Percentiles rank a stretch among this genome's conserved stretches.
Conservation (phyloP, 2,797 vertebrate species). For the Coracias cyanogaster region DNA sequence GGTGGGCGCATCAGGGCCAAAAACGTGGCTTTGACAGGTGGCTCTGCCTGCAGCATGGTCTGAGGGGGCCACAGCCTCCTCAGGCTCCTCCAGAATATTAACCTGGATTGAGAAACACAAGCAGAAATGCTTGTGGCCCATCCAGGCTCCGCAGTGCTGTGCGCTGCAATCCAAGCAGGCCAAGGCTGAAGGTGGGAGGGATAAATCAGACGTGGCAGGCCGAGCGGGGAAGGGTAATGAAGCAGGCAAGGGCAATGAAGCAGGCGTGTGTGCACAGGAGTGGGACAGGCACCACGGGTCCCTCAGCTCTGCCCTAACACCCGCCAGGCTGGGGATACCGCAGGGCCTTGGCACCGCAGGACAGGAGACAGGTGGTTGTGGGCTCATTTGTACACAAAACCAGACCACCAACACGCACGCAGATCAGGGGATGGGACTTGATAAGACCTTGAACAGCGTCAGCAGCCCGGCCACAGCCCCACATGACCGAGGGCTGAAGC, state of each 20-base stretch:
- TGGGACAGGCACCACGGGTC: rapidly evolving
- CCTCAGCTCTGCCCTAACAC: not conserved
- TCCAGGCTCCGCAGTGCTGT: not conserved
- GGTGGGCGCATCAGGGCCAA: rapidly evolving
- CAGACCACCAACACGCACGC: rapidly evolving
- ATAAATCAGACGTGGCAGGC: not conserved
- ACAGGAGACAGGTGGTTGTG: rapidly evolving
- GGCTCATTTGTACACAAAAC: not conserved
- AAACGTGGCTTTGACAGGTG: rapidly evolving
- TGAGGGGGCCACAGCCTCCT: not conserved
- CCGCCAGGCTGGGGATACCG: rapidly evolving
- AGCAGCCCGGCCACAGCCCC: not conserved
- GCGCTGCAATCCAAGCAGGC: not conserved
- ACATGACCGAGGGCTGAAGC: rapidly evolving
- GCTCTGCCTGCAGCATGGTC: rapidly evolving
- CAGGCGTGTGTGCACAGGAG: not conserved
- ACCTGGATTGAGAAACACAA: not conserved
- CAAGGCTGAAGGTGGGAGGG: not conserved
- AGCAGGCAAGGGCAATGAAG: not conserved
- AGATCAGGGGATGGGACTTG: rapidly evolving
- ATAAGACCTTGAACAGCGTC: not conserved
- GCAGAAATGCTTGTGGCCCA: not conserved
- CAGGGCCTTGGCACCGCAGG: not conserved
- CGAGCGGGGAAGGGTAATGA: not conserved
- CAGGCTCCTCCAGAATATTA: not conserved